phyloP scores from a whole-genome alignment of 2,797 vertebrate genomes.

The Agapornis canus region DNA sequence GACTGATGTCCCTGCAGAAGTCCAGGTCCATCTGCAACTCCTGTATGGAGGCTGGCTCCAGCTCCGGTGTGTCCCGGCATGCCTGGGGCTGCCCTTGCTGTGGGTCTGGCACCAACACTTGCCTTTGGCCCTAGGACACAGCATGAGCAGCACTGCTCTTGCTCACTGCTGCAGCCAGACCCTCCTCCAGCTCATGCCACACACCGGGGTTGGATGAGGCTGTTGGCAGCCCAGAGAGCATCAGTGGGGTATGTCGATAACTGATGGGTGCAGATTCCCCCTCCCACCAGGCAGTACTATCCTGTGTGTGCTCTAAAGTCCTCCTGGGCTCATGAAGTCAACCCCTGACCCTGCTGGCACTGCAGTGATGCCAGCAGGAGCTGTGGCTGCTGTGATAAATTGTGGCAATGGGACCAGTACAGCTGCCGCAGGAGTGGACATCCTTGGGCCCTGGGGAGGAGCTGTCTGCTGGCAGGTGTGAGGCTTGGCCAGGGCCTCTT shows the following conservation, averaged over 20 bases:
- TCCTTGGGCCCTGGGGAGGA: background rate
- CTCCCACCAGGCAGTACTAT: background rate
- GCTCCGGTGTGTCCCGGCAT: background rate
- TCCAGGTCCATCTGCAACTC: background rate
- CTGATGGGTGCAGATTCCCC: background rate
- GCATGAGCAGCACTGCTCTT: background rate
- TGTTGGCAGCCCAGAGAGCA: background rate
- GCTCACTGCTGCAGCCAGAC: background rate
- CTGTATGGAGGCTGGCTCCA: background rate
- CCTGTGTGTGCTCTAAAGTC: background rate
- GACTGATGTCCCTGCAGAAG: background rate
- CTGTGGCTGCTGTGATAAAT: background rate
- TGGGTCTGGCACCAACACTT: background rate
- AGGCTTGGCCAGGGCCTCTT: background rate
- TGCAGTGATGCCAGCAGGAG: background rate
- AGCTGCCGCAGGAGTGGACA: background rate
- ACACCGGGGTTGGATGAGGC: background rate
- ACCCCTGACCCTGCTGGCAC: background rate
- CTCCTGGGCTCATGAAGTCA: background rate
- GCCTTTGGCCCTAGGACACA: background rate
- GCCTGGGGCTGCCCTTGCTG: background rate
- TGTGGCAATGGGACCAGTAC: background rate
- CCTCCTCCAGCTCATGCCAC: background rate
- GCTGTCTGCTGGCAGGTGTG: background rate
- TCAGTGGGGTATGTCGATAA: rapidly evolving